Base-by-base conservation (phyloP, 2,888 invertebrate genomes). In the Salticus scenicus region DNA sequence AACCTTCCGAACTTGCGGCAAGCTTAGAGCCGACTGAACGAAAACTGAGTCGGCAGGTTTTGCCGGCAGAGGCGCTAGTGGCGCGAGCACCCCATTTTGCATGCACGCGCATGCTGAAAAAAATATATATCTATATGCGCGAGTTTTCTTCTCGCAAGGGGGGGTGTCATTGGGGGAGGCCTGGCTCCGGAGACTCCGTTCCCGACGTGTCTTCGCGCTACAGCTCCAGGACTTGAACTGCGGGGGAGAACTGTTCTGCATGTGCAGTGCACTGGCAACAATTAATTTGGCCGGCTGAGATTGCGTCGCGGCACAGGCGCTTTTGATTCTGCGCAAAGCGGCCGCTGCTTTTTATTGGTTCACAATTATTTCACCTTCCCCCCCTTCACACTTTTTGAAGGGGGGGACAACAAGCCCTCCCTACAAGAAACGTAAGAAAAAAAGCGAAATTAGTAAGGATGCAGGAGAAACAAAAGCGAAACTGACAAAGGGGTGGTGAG, bases 261-360 rank as follows among this genome's bases (percentile, higher is more conserved):
- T 85, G 79, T 41, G 51, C 24, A 1, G 20, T 17, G 51, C 30
- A 66, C 79, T 57, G 57, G 57, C 57, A 57, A 77, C 80, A 87
- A 87, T 87, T 87, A 87, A 87, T 87, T 87, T 76, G 42, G 64
- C 42, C 41, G 27, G 20, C 82, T 27, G 80, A 87, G 86, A 81
- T 77, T 81, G 81, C 76, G 76, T 87, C 73, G 76, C 37, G 47
- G 51, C 76, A 47, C 33, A 72, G 79, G 81, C 77, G 76, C 80
- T 83, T 82, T 80, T 80, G 86, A 80, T 73, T 81, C 80, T 87
- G 81, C 76, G 78, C 86, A 87, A 81, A 87, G 69, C 71, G 71
- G 69, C n/a, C 67, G 42, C 66, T 66, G 75, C 71, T 63, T 85
- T 85, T 85, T 84, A 80, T 80, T 87, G 80, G 86, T 76, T 79